Evolutionary conservation across 1,140 invertebrate species (phyloP).

Genomic region (Conus ventricosus): DNA sequence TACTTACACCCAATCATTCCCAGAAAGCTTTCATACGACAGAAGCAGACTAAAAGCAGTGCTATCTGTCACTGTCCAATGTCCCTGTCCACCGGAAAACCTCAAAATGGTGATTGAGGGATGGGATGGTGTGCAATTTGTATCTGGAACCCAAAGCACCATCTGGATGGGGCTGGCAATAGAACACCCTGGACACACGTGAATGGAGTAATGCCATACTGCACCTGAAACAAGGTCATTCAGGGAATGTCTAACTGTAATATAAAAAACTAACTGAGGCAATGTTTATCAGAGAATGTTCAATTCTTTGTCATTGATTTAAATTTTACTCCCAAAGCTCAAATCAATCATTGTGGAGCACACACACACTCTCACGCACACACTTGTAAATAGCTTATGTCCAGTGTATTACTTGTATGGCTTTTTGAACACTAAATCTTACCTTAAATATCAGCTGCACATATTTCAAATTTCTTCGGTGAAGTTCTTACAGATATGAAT

Average conservation of each 20-base stretch:
- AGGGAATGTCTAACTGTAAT: too few species aligned
- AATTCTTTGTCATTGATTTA: neutral
- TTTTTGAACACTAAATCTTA: too few species aligned
- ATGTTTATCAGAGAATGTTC: too few species aligned
- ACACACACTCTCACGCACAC: too few species aligned
- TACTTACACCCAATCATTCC: neutral
- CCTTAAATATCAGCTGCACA: too few species aligned
- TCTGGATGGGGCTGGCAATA: constrained; percentile 80
- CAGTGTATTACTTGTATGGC: too few species aligned
- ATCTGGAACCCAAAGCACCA: constrained; percentile 84
- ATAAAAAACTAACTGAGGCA: too few species aligned
- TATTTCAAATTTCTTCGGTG: neutral
- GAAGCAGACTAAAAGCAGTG: neutral
- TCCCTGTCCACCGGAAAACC: constrained; percentile 77
- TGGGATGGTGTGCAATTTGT: constrained; percentile 85
- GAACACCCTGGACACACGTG: constrained; percentile 87
- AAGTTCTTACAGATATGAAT: neutral
- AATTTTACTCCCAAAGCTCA: neutral
- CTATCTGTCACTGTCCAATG: neutral
- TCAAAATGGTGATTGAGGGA: constrained; percentile 94
- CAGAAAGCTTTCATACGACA: neutral
- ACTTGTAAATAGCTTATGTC: too few species aligned
- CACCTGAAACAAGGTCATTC: constrained; percentile 73
- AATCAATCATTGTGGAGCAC: neutral
- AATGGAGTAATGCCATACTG: constrained; percentile 94